These are phyloP conservation scores for Dryocosmus kuriphilus DNA, from an alignment of 2,888 invertebrate genomes.

Conservation along the genomic window DNA sequence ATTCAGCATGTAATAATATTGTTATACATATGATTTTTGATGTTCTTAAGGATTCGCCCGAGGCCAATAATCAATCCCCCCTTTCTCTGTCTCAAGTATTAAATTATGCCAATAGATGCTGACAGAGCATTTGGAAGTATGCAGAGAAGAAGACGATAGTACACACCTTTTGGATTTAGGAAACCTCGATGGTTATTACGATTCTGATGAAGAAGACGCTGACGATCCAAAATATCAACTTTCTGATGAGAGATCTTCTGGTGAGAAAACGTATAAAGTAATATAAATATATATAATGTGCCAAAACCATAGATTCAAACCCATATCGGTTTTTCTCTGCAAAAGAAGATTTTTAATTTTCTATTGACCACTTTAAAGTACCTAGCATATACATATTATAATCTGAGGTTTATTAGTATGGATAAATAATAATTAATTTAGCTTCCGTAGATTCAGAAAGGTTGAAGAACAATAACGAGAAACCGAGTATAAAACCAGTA, in stretches of 20 bases:
- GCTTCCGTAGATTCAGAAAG: slow-evolving; percentile 52
- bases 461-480: slow-evolving; percentile 62
- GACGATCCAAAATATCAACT: slow-evolving; percentile 60
- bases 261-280: slow-evolving; percentile 31
- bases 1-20: too few species aligned
- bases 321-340: neutral
- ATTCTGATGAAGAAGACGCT: slow-evolving; percentile 67
- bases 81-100: slow-evolving; percentile 32
- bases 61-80: too few species aligned
- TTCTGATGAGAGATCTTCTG: slow-evolving; percentile 53
- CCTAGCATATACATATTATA: slow-evolving; percentile 20
- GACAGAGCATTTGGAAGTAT: slow-evolving; percentile 72
- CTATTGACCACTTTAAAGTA: neutral
- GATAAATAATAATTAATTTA: slow-evolving; percentile 13
- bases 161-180: slow-evolving; percentile 67
- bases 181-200: slow-evolving; percentile 66
- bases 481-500: slow-evolving; percentile 70
- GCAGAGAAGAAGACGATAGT: slow-evolving; percentile 74
- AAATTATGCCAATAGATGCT: slow-evolving; percentile 62
- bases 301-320: neutral
- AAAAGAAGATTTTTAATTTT: slow-evolving; percentile 1
- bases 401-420: neutral
- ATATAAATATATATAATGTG: neutral
- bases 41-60: too few species aligned
- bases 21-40: too few species aligned